A percentile compares a stretch with the other conserved stretches of the same genome.
Evolutionary conservation across 2,888 invertebrate genomes (phyloP).

Genomic region (Clitarchus hookeri): DNA sequence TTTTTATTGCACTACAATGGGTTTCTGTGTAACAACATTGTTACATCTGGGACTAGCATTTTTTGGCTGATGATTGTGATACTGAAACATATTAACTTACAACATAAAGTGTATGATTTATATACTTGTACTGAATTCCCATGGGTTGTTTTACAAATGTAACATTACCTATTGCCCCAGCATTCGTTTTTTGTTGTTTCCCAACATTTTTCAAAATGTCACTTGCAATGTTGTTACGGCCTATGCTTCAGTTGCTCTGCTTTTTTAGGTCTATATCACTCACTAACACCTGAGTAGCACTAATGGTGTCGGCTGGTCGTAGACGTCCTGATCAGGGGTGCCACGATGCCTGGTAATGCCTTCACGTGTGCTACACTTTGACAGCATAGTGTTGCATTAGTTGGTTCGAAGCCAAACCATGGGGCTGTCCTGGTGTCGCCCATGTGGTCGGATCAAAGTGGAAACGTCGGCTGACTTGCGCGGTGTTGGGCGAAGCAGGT

Average conservation of each 20-base stretch:
- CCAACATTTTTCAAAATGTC: slow-evolving; percentile 11
- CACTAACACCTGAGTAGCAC: too few relatives aligned
- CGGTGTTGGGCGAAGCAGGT: too few relatives aligned
- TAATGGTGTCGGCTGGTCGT: too few relatives aligned
- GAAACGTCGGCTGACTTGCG: too few relatives aligned
- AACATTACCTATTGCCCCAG: neutral
- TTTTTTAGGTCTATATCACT: too few relatives aligned
- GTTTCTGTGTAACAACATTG: neutral
- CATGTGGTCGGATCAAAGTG: too few relatives aligned
- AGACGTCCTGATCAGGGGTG: too few relatives aligned
- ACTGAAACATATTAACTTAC: neutral
- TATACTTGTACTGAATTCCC: neutral
- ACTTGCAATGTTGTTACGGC: neutral
- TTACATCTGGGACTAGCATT: neutral
- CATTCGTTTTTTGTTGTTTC: neutral
- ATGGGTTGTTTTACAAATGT: neutral
- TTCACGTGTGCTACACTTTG: too few relatives aligned
- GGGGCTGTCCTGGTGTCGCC: too few relatives aligned
- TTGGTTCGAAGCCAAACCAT: too few relatives aligned
- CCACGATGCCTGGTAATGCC: too few relatives aligned
- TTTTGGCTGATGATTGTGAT: neutral
- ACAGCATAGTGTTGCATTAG: too few relatives aligned
- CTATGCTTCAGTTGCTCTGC: neutral
- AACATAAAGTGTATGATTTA: neutral
- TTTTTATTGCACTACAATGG: neutral